Base-by-base conservation (phyloP, 2,113 vertebrate species). In the Sceloporus tristichus region DNA sequence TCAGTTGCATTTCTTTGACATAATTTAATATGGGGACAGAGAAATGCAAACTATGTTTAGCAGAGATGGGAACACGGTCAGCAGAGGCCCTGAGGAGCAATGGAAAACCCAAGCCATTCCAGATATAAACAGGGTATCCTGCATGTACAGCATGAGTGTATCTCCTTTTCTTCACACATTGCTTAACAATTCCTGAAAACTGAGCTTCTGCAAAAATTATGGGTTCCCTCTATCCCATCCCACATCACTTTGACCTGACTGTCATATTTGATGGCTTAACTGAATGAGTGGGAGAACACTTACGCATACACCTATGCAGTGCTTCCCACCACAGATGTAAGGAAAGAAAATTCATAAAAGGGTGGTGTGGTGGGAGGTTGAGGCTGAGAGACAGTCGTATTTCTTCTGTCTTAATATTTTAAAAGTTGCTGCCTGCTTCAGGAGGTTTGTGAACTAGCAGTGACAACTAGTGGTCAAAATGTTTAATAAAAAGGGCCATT, bases 391-490 rank as follows among this genome's bases (percentile, higher is more conserved):
- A 9, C 62, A 65, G 13, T 8, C 62, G n/a, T 19, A 25, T 74
- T 80, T 65, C 19, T 78, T 78, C 62, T 19, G 42, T 29, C 21
- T 40, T n/a, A 65, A 65, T 42, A 48, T 34, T 48, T 65, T 42
- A 66, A 76, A 14, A 21, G 10, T 0, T 59, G 76, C 75, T 23
- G 8, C 82, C 74, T 1, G 76, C 82, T 1, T 25, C 5, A 4
- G 59, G 80, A 48, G 77, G 75, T 89, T 76, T 85, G 79, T 91
- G 91, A 93, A 87, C 88, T 84, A 90, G 91, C 70, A 84, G 86
- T 85, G 94, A 91, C 94, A 94, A 91, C 93, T 94, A 95, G 95
- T 54, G 91, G 91, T 89, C 84, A 90, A 74, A 82, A 10, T 48
- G 14, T 8, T 42, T 53, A 85, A 1, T 38, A 27, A 91, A 66